Conservation (phyloP, 2,888 invertebrate species). For the Drosophila monieri region DNA sequence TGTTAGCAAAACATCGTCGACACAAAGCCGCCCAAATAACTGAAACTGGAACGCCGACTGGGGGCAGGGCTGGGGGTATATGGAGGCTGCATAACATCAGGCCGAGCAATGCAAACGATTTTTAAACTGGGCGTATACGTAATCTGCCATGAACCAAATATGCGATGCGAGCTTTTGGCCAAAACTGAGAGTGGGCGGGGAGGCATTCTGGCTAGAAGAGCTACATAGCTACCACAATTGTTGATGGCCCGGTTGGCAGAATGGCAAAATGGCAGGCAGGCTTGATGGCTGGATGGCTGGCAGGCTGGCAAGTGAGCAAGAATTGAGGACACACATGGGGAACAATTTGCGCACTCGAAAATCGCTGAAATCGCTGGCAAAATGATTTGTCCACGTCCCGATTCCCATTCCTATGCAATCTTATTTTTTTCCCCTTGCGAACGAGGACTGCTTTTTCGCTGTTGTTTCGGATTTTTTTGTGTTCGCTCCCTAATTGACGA, state of each 20-base stretch:
- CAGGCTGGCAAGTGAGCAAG: constrained; percentile 43
- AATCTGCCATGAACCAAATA: constrained; percentile 78
- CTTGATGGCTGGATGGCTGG: neutral
- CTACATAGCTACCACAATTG: constrained; percentile 44
- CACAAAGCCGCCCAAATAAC: constrained; percentile 72
- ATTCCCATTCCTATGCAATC: constrained; percentile 54
- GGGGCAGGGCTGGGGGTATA: constrained; percentile 8
- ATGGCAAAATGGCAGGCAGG: constrained; percentile 12
- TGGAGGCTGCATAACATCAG: constrained; percentile 8
- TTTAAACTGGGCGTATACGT: constrained; percentile 73
- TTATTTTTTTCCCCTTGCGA: constrained; percentile 27
- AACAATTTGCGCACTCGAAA: constrained; percentile 67
- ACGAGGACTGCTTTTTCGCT: constrained; percentile 4
- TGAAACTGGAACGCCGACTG: constrained; percentile 58
- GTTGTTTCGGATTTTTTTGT: constrained; percentile 39
- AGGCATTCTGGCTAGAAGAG: constrained; percentile 8
- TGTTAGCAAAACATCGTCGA: constrained; percentile 60
- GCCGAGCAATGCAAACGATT: constrained; percentile 69
- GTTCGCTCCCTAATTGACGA: constrained; percentile 62
- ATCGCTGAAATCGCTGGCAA: constrained; percentile 53
- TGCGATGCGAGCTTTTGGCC: constrained; percentile 42
- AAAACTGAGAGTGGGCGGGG: constrained; percentile 11
- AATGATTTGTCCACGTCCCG: constrained; percentile 59
- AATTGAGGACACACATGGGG: constrained; percentile 69
- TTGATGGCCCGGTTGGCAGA: constrained; percentile 34